Evolutionary conservation across 2,113 vertebrate genomes (phyloP).

Genomic region (Pedionomus torquatus): DNA sequence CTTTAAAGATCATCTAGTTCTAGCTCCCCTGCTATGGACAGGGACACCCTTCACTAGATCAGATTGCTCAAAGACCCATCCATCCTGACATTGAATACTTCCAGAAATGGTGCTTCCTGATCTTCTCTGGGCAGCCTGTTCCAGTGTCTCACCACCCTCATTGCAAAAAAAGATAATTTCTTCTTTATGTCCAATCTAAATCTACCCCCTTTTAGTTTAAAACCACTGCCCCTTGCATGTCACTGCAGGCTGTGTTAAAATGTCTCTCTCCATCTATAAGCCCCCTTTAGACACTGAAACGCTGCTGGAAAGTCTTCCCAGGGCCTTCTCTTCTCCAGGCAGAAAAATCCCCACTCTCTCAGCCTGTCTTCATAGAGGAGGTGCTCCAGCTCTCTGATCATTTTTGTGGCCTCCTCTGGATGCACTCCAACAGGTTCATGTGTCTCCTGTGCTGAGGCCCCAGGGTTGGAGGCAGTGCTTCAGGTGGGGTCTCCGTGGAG

Average conservation of each 20-base stretch:
- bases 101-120: background rate
- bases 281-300: background rate
- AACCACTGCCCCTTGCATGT: background rate
- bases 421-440: fast-evolving
- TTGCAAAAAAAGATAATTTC: background rate
- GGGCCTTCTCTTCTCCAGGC: background rate
- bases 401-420: background rate
- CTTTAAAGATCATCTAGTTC: background rate
- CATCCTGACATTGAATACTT: background rate
- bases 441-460: fast-evolving
- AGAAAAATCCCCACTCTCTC: background rate
- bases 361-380: background rate
- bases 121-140: background rate
- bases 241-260: background rate
- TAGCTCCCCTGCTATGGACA: background rate
- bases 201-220: background rate
- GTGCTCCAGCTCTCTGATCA: background rate
- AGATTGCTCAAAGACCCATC: background rate
- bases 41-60: background rate
- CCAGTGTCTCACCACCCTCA: background rate
- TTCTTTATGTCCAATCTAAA: background rate
- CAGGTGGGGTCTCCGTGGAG: fast-evolving
- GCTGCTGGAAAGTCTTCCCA: fast-evolving
- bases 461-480: background rate
- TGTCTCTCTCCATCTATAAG: background rate